Evolutionary conservation across 2,888 invertebrate genomes (phyloP).

Genomic region (Chrysotoxum bicinctum): DNA sequence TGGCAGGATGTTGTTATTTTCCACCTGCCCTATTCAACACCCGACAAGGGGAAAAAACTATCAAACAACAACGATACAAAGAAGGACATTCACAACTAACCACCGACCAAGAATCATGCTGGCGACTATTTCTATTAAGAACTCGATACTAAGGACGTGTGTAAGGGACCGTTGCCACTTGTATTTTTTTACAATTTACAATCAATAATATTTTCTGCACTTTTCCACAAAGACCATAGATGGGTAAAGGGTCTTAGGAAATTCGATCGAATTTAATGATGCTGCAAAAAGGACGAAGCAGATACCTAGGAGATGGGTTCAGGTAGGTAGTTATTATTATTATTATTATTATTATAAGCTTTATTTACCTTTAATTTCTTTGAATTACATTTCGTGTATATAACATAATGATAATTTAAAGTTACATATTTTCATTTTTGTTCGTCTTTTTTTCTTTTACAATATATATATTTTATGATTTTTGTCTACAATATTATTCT

Average conservation of each 20-base stretch:
- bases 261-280: conserved; percentile 38
- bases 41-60: background rate
- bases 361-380: too few relatives aligned
- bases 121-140: conserved; percentile 6
- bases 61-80: conserved; percentile 11
- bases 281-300: background rate
- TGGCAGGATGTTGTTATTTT: conserved; percentile 2
- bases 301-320: background rate
- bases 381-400: too few relatives aligned
- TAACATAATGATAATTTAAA: too few relatives aligned
- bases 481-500: too few relatives aligned
- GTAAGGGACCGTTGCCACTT: conserved; percentile 56
- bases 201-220: conserved; percentile 60
- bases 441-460: too few relatives aligned
- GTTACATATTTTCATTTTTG: too few relatives aligned
- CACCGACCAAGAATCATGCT: background rate
- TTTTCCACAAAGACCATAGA: background rate
- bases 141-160: conserved; percentile 31
- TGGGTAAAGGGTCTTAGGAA: background rate
- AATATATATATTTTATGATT: too few relatives aligned
- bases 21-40: background rate
- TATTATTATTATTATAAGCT: too few relatives aligned
- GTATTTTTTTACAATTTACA: conserved; percentile 56
- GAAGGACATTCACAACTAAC: conserved; percentile 17
- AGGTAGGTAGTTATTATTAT: too few relatives aligned